Percentiles rank a stretch among this genome's conserved stretches.
phyloP scores from a whole-genome alignment of 2,888 invertebrate genomes.

The Chelonus formosanus region DNA sequence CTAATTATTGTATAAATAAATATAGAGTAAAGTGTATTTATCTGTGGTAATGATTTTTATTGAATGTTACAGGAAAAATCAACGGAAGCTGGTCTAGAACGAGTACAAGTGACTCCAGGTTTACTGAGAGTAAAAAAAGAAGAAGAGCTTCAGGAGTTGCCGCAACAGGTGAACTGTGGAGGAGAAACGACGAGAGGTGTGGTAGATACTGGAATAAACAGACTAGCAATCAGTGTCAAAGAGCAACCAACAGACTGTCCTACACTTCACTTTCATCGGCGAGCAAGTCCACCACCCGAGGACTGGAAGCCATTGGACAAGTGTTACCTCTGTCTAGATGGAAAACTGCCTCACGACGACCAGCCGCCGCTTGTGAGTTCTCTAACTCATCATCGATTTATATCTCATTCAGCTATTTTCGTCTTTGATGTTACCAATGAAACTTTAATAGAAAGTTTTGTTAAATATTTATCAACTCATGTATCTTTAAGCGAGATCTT shows the following conservation, averaged over 20 bases:
- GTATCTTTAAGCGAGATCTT: background rate
- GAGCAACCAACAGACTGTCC: slow-evolving; percentile 48
- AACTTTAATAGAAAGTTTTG: background rate
- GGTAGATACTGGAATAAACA: slow-evolving; percentile 42
- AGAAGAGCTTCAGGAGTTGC: slow-evolving; percentile 60
- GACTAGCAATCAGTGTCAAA: slow-evolving; percentile 46
- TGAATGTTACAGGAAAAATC: background rate
- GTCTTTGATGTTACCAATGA: too few species aligned
- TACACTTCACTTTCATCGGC: slow-evolving; percentile 54
- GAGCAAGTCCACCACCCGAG: slow-evolving; percentile 63
- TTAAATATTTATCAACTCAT: slow-evolving; percentile 6
- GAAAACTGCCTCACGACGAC: slow-evolving; percentile 71
- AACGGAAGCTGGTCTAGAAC: slow-evolving; percentile 37
- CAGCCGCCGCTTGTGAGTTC: slow-evolving; percentile 69
- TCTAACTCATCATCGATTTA: too few species aligned
- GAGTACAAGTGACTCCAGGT: slow-evolving; percentile 59
- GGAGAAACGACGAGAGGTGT: slow-evolving; percentile 35
- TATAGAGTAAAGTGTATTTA: too few species aligned
- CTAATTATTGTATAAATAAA: too few species aligned
- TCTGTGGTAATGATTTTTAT: background rate
- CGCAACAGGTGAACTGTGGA: slow-evolving; percentile 45
- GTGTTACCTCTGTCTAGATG: slow-evolving; percentile 85
- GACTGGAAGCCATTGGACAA: slow-evolving; percentile 87
- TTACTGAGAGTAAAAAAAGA: slow-evolving; percentile 63
- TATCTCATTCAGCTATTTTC: too few species aligned